Percentiles rank a stretch among this genome's conserved stretches.
Evolutionary conservation across 2,113 vertebrate species (phyloP).

Genomic region (Hippocampus mohnikei): DNA sequence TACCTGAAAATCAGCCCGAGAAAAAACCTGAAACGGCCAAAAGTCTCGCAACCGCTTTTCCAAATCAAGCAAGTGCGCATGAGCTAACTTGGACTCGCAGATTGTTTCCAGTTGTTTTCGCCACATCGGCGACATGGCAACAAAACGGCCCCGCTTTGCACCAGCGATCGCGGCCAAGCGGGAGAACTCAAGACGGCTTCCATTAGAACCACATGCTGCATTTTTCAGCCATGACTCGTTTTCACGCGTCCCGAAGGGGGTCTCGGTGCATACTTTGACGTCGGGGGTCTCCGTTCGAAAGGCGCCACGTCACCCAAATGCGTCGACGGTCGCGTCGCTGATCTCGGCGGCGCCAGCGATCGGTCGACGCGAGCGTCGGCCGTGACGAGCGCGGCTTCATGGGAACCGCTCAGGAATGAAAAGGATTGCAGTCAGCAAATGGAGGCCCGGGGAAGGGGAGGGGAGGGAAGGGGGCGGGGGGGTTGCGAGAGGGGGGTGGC

Average conservation of each 20-base stretch:
- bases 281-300: background rate
- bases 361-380: background rate
- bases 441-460: constrained; percentile 25
- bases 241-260: constrained; percentile 59
- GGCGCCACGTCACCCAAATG: background rate
- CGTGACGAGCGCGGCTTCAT: constrained; percentile 40
- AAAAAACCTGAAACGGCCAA: background rate
- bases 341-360: constrained; percentile 22
- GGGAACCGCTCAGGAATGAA: constrained; percentile 67
- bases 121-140: constrained; percentile 62
- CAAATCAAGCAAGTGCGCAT: constrained; percentile 35
- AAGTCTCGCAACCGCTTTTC: constrained; percentile 23
- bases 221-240: constrained; percentile 74
- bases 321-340: background rate
- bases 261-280: constrained; percentile 10
- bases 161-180: constrained; percentile 60
- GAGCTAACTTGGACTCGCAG: constrained; percentile 48
- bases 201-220: constrained; percentile 75
- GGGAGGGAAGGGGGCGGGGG: background rate
- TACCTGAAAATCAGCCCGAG: constrained; percentile 11
- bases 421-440: constrained; percentile 66
- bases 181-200: constrained; percentile 56
- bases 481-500: constrained; percentile 1
- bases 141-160: constrained; percentile 59
- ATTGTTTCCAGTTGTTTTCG: constrained; percentile 63